phyloP scores from a whole-genome alignment of 2,797 vertebrate species.

The Amblyopsis hoosieri region DNA sequence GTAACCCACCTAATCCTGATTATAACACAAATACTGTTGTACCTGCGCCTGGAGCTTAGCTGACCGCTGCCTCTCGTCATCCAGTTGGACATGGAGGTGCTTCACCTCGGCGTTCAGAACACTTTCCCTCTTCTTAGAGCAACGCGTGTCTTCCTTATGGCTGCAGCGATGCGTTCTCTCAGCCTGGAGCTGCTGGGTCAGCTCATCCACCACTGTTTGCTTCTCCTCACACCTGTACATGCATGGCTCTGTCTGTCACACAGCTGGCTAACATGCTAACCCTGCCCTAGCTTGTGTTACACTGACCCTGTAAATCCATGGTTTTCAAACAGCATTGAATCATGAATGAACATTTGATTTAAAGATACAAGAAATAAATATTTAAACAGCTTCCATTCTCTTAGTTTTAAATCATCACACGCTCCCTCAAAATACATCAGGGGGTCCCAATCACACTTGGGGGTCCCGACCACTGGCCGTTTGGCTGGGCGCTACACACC shows the following conservation, averaged over 20 bases:
- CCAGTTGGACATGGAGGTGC: conserved; percentile 61
- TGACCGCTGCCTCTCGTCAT: conserved; percentile 73
- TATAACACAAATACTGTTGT: background rate
- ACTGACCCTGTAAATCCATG: too few species aligned
- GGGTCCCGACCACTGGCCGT: background rate
- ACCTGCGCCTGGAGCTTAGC: conserved; percentile 82
- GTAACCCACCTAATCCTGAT: too few species aligned
- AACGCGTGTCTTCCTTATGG: conserved; percentile 59
- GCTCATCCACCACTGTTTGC: conserved; percentile 36
- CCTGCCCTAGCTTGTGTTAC: background rate
- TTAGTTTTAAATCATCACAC: too few species aligned
- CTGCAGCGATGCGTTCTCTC: conserved; percentile 36
- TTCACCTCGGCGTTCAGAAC: conserved; percentile 72
- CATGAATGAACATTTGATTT: too few species aligned
- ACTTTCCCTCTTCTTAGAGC: conserved; percentile 66
- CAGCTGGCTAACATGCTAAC: background rate
- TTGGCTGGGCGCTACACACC: conserved; percentile 41
- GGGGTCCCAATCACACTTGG: too few species aligned
- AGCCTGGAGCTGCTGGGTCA: conserved; percentile 56
- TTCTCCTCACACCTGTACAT: conserved; percentile 44
- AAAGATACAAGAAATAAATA: too few species aligned
- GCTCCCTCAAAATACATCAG: too few species aligned
- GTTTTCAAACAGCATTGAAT: too few species aligned
- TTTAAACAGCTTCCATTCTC: too few species aligned
- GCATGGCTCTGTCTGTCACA: conserved; percentile 9